Conservation (phyloP, 1,140 invertebrate genomes). For the Drosophila neocordata region DNA sequence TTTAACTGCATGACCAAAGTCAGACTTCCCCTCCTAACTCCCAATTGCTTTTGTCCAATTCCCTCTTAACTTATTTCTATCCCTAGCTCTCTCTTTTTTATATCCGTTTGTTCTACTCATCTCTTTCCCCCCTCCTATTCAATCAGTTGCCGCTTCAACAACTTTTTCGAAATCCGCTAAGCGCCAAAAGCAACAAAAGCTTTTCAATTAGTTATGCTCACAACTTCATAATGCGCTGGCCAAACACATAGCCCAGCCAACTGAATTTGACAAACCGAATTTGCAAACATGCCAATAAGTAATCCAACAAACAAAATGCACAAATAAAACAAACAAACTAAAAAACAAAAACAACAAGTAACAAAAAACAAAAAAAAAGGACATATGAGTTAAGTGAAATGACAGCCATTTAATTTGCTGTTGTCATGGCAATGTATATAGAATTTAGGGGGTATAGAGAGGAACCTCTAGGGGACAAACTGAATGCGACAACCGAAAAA, state of each 20-base stretch:
- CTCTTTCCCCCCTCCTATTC: background rate
- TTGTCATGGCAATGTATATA: constrained; percentile 53
- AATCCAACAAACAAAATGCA: constrained; percentile 60
- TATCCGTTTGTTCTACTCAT: background rate
- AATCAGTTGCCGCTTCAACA: constrained; percentile 1
- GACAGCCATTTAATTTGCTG: constrained; percentile 75
- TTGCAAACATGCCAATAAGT: constrained; percentile 73
- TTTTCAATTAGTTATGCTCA: constrained; percentile 78
- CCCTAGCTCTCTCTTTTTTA: background rate
- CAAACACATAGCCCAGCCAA: constrained; percentile 52
- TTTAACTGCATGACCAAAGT: background rate
- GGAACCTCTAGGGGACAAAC: background rate
- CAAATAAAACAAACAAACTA: constrained; percentile 16
- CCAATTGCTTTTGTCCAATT: too few relatives aligned
- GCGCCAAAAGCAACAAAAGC: constrained; percentile 51
- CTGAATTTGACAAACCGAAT: constrained; percentile 64
- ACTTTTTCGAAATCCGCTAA: constrained; percentile 8
- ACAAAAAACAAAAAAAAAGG: constrained; percentile 34
- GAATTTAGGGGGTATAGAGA: constrained; percentile 50
- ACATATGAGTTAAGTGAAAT: constrained; percentile 31
- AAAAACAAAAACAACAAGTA: constrained; percentile 10
- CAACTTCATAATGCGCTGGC: constrained; percentile 68
- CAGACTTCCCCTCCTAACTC: too few relatives aligned
- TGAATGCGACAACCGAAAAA: constrained; percentile 39
- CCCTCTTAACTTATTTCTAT: too few relatives aligned